These are phyloP conservation scores for Diglossa brunneiventris DNA, from an alignment of 2,113 vertebrate species.

Conservation along the genomic window DNA sequence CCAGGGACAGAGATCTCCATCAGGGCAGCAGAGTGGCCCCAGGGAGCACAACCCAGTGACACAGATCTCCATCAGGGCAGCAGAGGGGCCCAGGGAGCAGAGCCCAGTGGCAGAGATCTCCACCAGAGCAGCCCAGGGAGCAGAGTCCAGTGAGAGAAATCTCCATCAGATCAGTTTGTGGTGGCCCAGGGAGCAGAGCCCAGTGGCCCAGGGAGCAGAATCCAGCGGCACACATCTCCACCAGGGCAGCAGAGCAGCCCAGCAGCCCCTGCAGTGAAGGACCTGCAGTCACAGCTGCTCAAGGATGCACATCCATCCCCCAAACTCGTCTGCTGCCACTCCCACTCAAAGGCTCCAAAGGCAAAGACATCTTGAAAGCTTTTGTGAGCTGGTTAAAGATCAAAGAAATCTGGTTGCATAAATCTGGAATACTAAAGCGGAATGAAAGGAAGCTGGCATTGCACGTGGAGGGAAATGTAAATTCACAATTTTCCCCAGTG, in stretches of 20 bases:
- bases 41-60: no score
- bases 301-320: background rate
- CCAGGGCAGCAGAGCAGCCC: background rate
- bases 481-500: background rate
- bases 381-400: conserved; percentile 25
- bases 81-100: background rate
- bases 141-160: no score
- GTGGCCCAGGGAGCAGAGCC: no score
- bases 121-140: no score
- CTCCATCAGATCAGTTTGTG: no score
- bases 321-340: background rate
- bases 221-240: no score
- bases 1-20: no score
- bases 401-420: conserved; percentile 16
- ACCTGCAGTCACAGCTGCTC: background rate
- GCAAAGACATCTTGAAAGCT: background rate
- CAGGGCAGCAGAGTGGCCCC: no score
- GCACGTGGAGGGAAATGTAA: background rate
- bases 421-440: background rate
- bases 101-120: no score
- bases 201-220: background rate
- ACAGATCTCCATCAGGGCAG: no score
- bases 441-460: background rate
- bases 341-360: background rate
- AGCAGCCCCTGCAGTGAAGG: background rate